Conservation (phyloP, 2,113 vertebrate species). For the Erythrocebus patas region DNA sequence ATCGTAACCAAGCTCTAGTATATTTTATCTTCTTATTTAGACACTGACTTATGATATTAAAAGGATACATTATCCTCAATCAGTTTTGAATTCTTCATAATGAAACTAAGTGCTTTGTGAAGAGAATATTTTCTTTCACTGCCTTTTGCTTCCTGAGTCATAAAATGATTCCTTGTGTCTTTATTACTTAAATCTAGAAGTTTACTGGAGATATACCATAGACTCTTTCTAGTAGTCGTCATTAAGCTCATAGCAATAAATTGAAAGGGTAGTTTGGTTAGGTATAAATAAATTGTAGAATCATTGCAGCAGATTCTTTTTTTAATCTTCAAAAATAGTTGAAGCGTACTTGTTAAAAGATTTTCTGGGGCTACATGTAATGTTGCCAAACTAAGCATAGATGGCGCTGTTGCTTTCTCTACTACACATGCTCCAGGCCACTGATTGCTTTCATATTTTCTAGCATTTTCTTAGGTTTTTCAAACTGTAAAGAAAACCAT, state of each 20-base stretch:
- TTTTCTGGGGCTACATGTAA: accelerated
- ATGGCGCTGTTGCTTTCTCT: conserved; percentile 63
- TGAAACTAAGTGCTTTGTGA: neutral
- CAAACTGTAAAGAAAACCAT: neutral
- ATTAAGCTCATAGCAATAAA: accelerated
- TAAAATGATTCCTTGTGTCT: neutral
- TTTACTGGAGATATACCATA: accelerated
- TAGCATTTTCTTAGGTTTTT: conserved; percentile 60
- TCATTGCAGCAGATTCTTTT: neutral
- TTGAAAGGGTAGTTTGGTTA: accelerated
- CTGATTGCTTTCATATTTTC: neutral
- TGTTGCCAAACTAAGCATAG: neutral
- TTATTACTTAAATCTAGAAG: accelerated
- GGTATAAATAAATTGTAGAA: too few species aligned
- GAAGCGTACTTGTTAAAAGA: accelerated
- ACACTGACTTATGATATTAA: accelerated
- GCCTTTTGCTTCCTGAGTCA: neutral
- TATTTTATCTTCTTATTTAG: accelerated
- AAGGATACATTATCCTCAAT: accelerated
- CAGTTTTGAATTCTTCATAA: neutral
- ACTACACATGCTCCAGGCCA: accelerated
- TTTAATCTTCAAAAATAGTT: neutral
- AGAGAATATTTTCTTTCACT: neutral
- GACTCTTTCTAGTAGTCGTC: neutral
- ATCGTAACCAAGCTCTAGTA: accelerated